These are phyloP conservation scores for Halcyon chelicuti DNA, from an alignment of 2,797 vertebrate genomes.

Conservation along the genomic window DNA sequence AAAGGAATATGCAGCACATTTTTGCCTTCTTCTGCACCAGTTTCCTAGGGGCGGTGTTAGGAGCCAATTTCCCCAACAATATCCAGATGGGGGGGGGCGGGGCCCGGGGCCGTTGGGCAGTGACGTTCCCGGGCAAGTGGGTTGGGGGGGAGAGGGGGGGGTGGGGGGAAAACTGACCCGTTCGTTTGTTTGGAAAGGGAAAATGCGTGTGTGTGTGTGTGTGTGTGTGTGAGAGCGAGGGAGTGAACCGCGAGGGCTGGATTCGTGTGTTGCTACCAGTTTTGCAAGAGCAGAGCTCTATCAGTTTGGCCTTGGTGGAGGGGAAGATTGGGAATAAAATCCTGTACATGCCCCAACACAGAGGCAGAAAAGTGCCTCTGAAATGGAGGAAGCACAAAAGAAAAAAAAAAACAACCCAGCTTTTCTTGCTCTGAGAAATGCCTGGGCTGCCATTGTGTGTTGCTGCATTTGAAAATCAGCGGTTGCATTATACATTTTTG, in stretches of 20 bases:
- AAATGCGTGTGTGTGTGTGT: background rate
- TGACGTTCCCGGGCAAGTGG: background rate
- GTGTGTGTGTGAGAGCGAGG: background rate
- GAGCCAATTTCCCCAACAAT: slow-evolving; percentile 99
- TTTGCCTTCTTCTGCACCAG: slow-evolving; percentile 97
- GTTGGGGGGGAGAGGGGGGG: background rate
- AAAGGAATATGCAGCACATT: slow-evolving; percentile 99
- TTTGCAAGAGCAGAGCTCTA: background rate
- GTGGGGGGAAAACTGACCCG: background rate
- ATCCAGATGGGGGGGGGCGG: slow-evolving; percentile 96
- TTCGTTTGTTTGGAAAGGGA: background rate
- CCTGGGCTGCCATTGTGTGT: slow-evolving; percentile 24
- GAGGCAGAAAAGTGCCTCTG: slow-evolving; percentile 51
- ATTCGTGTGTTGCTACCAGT: background rate
- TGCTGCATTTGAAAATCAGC: slow-evolving; percentile 20
- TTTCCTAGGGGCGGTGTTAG: slow-evolving; percentile 97
- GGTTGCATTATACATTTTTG: background rate
- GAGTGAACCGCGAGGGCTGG: background rate
- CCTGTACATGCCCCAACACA: background rate
- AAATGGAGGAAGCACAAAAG: slow-evolving; percentile 68
- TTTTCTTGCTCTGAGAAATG: slow-evolving; percentile 23
- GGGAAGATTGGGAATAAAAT: slow-evolving; percentile 33
- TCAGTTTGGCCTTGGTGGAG: background rate
- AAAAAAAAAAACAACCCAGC: background rate
- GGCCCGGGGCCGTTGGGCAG: background rate